Evolutionary conservation across 2,113 vertebrate species (phyloP), one percentile per base, ranked within the genome.

Genomic region (Zingel zingel): DNA sequence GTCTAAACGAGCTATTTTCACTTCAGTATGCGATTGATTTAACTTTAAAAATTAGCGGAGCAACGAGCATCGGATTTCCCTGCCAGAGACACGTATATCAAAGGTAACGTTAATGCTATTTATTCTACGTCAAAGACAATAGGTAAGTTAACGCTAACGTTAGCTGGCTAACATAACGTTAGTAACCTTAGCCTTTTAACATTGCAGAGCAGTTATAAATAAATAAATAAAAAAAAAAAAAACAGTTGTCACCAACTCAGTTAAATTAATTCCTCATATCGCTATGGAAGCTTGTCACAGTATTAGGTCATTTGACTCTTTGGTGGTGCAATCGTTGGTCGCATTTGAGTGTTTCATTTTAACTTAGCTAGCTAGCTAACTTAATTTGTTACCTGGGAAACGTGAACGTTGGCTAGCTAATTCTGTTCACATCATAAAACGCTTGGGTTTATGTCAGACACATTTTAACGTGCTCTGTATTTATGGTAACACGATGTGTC

Each of bases 81-180:
- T 36, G 13, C 18, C 0, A 25, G 57, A 72, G 73, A 61, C 30
- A 6, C 2, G 30, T 50, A 63, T 1, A 81, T 30, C 23, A 27
- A 79, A 79, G 90, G 90, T 92, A 87, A 79, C 6, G 39, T 5
- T n/a, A 2, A 79, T 4, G 39, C 7, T n/a, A 2, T 51, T 13
- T 45, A 5, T 57, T 67, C 51, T 50, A 25, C 27, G 5, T 47
- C 1, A 47, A 54, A 65, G 1, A 27, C 5, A 14, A 27, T 10
- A 11, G 39, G 10, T 39, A 39, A 15, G 3, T 54, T 5, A 53
- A 30, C 47, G 18, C 67, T 63, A 78, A 30, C 47, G 21, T 71
- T 69, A 77, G 76, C 54, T 79, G 15, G 45, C 51, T 87, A 76
- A 57, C 27, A 27, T 57, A 39, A 39, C 39, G 39, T 39, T 39